Percentiles rank a stretch among this genome's conserved stretches.
phyloP scores from a whole-genome alignment of 2,797 vertebrate genomes.

The Hirundo rustica region DNA sequence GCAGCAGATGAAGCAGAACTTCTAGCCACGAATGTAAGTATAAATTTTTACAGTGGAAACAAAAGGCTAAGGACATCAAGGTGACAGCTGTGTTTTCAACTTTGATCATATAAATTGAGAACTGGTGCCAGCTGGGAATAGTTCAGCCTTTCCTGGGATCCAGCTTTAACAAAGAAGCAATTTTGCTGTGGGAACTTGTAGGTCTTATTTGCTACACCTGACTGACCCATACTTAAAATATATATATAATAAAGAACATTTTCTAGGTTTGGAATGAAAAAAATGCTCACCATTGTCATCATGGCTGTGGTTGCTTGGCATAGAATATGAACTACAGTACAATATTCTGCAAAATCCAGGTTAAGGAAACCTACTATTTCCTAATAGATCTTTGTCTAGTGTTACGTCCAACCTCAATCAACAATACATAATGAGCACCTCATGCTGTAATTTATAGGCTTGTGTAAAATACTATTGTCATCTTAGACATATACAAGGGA shows the following conservation, averaged over 20 bases:
- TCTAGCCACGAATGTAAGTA: neutral
- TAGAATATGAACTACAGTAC: neutral
- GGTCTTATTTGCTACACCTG: neutral
- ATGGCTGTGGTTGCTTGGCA: neutral
- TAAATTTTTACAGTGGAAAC: neutral
- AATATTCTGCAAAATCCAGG: neutral
- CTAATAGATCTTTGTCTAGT: neutral
- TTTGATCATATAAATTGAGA: slow-evolving; percentile 24
- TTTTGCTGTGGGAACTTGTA: neutral
- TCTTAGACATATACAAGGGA: neutral
- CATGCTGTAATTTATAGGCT: neutral
- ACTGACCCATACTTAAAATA: neutral
- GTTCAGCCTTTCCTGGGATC: neutral
- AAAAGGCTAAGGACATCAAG: slow-evolving; percentile 20
- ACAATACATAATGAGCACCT: neutral
- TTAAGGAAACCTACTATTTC: neutral
- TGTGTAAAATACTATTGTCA: neutral
- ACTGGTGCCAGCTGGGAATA: neutral
- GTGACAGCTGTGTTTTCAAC: slow-evolving; percentile 35
- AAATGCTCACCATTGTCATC: neutral
- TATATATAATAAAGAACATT: neutral
- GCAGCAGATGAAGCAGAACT: slow-evolving; percentile 16
- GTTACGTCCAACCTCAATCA: neutral
- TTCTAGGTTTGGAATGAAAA: neutral
- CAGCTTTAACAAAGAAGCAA: neutral